Evolutionary conservation across 2,797 vertebrate genomes (phyloP).

Genomic region (Brachyalestes nurse): DNA sequence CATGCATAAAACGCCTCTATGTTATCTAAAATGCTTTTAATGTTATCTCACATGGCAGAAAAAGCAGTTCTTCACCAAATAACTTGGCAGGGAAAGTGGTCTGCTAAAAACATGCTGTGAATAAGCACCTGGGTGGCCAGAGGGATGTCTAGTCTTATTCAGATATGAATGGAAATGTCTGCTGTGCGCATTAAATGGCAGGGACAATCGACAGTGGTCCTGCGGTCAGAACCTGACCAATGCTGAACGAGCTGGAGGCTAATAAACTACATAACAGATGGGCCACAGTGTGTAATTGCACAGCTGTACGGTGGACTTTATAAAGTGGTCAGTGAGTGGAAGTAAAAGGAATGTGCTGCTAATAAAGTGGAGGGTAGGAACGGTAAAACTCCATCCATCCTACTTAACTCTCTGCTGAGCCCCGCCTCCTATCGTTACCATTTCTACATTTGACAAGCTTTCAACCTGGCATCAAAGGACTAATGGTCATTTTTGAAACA

Average conservation of each 20-base stretch:
- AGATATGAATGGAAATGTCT: background rate
- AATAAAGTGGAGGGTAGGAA: background rate
- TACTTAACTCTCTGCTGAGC: background rate
- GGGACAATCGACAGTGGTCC: background rate
- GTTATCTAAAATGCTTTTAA: conserved; percentile 25
- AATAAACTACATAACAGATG: background rate
- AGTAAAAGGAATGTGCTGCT: background rate
- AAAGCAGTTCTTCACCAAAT: conserved; percentile 8
- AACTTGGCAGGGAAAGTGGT: conserved; percentile 11
- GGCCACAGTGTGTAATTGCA: background rate
- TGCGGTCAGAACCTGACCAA: background rate
- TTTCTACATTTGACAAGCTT: background rate
- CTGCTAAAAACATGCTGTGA: background rate
- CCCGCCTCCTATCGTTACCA: background rate
- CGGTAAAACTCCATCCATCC: background rate
- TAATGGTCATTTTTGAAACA: no score
- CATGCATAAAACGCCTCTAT: background rate
- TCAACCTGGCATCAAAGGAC: background rate
- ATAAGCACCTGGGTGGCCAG: conserved; percentile 10
- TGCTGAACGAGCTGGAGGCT: background rate
- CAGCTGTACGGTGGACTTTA: background rate
- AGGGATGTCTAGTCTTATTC: background rate
- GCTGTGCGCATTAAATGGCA: background rate
- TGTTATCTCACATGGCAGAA: conserved; percentile 2
- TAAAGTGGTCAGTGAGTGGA: background rate